Base-by-base conservation (phyloP, 2,888 invertebrate species). In the Drosophila nr. perissopoda region DNA sequence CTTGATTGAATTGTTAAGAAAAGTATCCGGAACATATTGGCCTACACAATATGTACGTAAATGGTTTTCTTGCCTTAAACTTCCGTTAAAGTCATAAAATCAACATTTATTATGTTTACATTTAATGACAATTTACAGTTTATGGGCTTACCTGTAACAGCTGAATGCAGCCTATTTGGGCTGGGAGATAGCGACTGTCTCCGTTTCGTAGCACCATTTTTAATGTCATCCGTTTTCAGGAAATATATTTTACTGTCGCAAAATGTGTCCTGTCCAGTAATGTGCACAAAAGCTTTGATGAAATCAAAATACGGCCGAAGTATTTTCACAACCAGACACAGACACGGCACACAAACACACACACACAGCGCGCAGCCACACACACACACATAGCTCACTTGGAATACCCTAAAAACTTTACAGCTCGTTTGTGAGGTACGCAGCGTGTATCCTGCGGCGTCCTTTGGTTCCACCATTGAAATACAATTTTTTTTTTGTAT, bases 391-490 rank as follows among this genome's bases (percentile, higher is more conserved):
- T 33, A 4, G 48, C 45, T 10, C 29, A 33, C 34, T 54, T 56
- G 61, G 60, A 59, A 63, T 60, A 49, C 65, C 52, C 66, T 68
- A 58, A 69, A 87, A 89, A 87, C 71, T 86, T 86, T 86, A 87
- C 89, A 89, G 89, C 85, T 89, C 89, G 85, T 85, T 89, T 89
- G 89, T 80, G 85, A 85, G 87, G 89, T 89, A 87, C 80, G 89
- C 88, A 80, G 72, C 83, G 58, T 62, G 80, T 73, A 72, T 71
- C 89, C 89, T 77, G 82, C 67, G 90, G 90, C 89, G 52, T 69
- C 76, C 78, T 83, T 71, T 79, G 87, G 73, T 74, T 78, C 79
- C 74, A 76, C 69, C 80, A 70, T 67, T 83, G 78, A 70, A 84
- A 84, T 71, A 83, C 53, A 73, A 70, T 57, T 68, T 64, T 62